Percentiles rank a stretch among this genome's conserved stretches.
Evolutionary conservation across 2,888 invertebrate species (phyloP).

Genomic region (Sicus ferrugineus): DNA sequence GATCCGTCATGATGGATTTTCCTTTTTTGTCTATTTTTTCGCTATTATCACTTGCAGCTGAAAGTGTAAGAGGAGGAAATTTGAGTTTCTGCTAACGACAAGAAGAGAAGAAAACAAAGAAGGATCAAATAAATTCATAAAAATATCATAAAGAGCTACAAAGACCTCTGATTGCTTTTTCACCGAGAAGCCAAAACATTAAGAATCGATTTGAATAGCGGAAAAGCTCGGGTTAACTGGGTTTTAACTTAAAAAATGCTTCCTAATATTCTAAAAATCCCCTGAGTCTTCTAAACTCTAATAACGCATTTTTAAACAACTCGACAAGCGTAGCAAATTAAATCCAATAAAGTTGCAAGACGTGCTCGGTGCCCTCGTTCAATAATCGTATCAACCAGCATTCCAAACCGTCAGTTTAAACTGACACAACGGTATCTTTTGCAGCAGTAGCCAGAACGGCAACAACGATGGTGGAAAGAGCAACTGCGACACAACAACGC

Average conservation of each 20-base stretch:
- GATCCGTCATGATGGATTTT: conserved; percentile 29
- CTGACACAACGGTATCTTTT: not conserved
- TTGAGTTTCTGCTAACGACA: too few relatives aligned
- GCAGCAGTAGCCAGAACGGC: not conserved
- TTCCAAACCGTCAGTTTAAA: conserved; percentile 22
- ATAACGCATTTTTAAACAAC: too few relatives aligned
- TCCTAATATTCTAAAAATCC: too few relatives aligned
- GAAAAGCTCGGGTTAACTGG: too few relatives aligned
- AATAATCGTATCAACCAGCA: conserved; percentile 24
- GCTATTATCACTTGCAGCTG: not conserved
- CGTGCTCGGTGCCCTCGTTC: not conserved
- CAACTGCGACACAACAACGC: conserved; percentile 10
- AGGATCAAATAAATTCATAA: too few relatives aligned
- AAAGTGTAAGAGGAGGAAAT: not conserved
- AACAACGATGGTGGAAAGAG: not conserved
- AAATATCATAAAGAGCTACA: too few relatives aligned
- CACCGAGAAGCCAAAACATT: too few relatives aligned
- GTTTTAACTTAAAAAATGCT: too few relatives aligned
- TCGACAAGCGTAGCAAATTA: conserved; percentile 1
- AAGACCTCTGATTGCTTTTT: too few relatives aligned
- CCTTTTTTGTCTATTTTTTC: not conserved
- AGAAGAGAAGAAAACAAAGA: too few relatives aligned
- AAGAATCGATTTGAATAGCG: too few relatives aligned
- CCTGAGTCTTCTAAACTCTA: too few relatives aligned
- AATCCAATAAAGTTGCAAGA: conserved; percentile 19